Evolutionary conservation across 2,888 invertebrate species (phyloP).

Genomic region (Pristionchus mayeri): DNA sequence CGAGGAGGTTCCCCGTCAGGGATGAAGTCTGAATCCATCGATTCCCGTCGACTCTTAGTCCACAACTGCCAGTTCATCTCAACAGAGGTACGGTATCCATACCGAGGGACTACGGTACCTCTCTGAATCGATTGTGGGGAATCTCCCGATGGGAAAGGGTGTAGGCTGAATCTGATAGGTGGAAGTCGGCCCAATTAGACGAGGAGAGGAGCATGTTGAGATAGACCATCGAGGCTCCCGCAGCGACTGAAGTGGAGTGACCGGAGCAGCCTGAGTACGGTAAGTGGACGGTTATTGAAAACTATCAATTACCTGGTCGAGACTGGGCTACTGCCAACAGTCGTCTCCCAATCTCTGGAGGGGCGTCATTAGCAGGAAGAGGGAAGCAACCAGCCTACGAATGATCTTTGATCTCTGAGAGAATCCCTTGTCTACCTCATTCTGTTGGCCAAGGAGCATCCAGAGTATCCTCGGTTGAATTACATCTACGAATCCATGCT

Average conservation of each 20-base stretch:
- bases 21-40: not conserved
- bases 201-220: constrained; percentile 34
- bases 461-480: constrained; percentile 15
- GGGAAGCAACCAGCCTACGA: constrained; percentile 33
- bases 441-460: constrained; percentile 46
- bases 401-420: constrained; percentile 28
- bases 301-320: constrained; percentile 10
- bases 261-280: constrained; percentile 42
- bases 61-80: constrained; percentile 45
- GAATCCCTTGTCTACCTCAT: not conserved
- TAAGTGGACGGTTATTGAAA: not conserved
- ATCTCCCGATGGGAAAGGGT: constrained; percentile 15
- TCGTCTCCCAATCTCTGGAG: constrained; percentile 41
- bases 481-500: constrained; percentile 44
- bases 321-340: constrained; percentile 9
- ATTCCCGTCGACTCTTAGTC: not conserved
- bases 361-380: constrained; percentile 42
- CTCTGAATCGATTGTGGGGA: constrained; percentile 20
- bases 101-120: constrained; percentile 20
- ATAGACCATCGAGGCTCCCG: constrained; percentile 46
- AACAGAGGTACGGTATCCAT: not conserved
- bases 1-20: constrained; percentile 34
- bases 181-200: constrained; percentile 44
- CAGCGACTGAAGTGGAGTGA: constrained; percentile 38
- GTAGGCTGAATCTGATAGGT: constrained; percentile 37